Evolutionary conservation across 30 jellyfish, hydroid and myxozoan species (phyloP).

Genomic region (Aurelia aurita): DNA sequence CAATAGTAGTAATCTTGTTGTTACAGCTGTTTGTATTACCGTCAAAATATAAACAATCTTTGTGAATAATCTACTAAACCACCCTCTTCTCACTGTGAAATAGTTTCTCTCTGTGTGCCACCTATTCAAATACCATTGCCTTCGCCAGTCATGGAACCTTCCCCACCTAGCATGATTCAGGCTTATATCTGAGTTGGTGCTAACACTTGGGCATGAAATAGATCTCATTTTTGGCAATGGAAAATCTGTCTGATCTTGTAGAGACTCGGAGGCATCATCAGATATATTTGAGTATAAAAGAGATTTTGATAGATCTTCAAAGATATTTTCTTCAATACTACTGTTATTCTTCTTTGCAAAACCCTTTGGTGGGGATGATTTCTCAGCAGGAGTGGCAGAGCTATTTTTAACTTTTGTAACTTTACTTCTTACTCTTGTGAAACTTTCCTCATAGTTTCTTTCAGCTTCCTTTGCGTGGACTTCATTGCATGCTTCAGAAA

Average conservation of each 20-base stretch:
- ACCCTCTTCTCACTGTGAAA: background rate
- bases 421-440: background rate
- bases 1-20: no score
- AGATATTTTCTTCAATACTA: constrained; percentile 43
- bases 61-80: constrained; percentile 9
- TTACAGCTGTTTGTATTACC: no score
- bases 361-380: background rate
- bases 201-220: constrained; percentile 1
- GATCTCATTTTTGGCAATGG: background rate
- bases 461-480: background rate
- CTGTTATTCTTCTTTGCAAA: background rate
- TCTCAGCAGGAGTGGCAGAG: background rate
- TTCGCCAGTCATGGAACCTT: constrained; percentile 58
- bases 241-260: constrained; percentile 5
- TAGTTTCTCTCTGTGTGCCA: background rate
- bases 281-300: constrained; percentile 24
- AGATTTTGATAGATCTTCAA: constrained; percentile 58
- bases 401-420: background rate
- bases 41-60: background rate
- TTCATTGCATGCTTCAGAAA: background rate
- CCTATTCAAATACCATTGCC: constrained; percentile 71
- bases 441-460: background rate
- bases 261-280: constrained; percentile 24
- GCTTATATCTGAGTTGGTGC: background rate
- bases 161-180: constrained; percentile 76